Evolutionary conservation across 1,140 invertebrate genomes (phyloP), one percentile per base, ranked within the genome.

Genomic region (Matsumurasca onukii): DNA sequence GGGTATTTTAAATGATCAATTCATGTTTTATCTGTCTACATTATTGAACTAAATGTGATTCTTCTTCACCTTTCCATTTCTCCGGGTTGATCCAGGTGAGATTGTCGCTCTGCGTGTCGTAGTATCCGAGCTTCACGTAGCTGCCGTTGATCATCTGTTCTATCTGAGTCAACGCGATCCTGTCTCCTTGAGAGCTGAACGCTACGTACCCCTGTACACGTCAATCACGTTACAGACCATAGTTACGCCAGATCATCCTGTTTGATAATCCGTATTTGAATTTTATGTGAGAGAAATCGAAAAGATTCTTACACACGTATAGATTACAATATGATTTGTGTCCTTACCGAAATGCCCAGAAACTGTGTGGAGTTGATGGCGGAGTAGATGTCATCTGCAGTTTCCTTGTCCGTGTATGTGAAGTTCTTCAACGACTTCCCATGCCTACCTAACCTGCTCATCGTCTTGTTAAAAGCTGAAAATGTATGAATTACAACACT

Each of bases 301-400:
- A n/a, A n/a, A n/a, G n/a, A n/a, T n/a, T n/a, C n/a, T n/a, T n/a
- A n/a, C n/a, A n/a, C n/a, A n/a, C n/a, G n/a, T n/a, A n/a, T n/a
- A n/a, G n/a, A n/a, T n/a, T n/a, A n/a, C n/a, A n/a, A 39, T 17
- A 39, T 17, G 34, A 39, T 39, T 39, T 39, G 17, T 39, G 34
- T 39, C 34, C 34, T 86, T 83, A 98, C 97, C 73, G 98, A 99
- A 62, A 99, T 94, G 39, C 98, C 98, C 22, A 97, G 84, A 79
- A 99, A 99, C 75, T 96, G 92, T 1, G 97, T 99, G 13, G 92
- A 93, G 82, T 98, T 98, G 82, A 99, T 97, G 9, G 97, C 96
- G 59, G 93, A 90, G 80, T 98, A 98, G 73, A 99, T 97, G 78
- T 96, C 93, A 77, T 95, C 89, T 1, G 93, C 94, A 52, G 98